A percentile compares a stretch with the other conserved stretches of the same genome.
phyloP scores from a whole-genome alignment of 2,888 invertebrate species.

The Microdon myrmicae region DNA sequence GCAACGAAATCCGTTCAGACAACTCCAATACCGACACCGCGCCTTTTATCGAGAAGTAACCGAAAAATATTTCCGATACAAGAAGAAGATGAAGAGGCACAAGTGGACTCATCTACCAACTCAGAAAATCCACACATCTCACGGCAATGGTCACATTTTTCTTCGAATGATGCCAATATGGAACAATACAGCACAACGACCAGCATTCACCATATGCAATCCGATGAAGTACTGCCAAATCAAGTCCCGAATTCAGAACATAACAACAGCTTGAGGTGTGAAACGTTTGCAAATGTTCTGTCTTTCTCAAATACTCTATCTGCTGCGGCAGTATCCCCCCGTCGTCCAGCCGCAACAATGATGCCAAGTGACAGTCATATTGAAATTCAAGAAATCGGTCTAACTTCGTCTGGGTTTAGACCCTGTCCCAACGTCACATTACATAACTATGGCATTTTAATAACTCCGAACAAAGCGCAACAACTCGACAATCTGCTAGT shows the following conservation, averaged over 20 bases:
- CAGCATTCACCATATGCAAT: slow-evolving; percentile 1
- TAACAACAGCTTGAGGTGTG: neutral
- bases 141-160: slow-evolving; percentile 54
- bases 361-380: slow-evolving; percentile 25
- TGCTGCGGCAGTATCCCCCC: neutral
- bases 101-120: too few relatives aligned
- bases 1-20: slow-evolving; percentile 4
- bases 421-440: slow-evolving; percentile 28
- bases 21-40: neutral
- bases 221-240: slow-evolving; percentile 15
- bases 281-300: neutral
- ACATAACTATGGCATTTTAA: slow-evolving; percentile 45
- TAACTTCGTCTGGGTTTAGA: neutral
- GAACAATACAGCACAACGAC: slow-evolving; percentile 11
- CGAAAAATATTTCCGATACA: slow-evolving; percentile 41
- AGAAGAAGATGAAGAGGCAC: slow-evolving; percentile 38
- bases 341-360: neutral
- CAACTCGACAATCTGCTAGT: slow-evolving; percentile 34
- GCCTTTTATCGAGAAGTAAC: slow-evolving; percentile 11
- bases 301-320: neutral
- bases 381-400: slow-evolving; percentile 26
- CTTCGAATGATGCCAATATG: neutral
- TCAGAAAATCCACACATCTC: neutral
- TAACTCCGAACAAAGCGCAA: slow-evolving; percentile 35
- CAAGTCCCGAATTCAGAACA: slow-evolving; percentile 11